Evolutionary conservation across 2,113 vertebrate genomes (phyloP).

Genomic region (Malaclemys terrapin): DNA sequence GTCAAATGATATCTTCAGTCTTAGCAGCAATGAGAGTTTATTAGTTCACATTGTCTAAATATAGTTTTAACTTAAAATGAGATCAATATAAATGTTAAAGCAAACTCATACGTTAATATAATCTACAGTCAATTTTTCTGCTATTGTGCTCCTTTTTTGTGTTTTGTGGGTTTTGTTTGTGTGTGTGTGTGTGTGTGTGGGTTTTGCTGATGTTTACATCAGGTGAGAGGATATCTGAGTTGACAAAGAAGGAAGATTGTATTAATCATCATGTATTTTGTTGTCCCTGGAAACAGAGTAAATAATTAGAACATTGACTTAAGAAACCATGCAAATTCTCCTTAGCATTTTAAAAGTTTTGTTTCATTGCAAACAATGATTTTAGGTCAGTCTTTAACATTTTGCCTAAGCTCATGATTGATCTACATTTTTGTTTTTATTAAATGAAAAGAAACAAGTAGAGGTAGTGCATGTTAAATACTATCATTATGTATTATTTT

Average conservation of each 20-base stretch:
- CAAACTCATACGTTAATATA: constrained; percentile 27
- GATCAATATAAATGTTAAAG: background rate
- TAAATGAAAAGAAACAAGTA: background rate
- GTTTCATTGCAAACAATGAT: background rate
- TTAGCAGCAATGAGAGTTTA: background rate
- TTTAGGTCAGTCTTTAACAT: background rate
- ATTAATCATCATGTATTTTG: constrained; percentile 53
- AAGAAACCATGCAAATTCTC: background rate
- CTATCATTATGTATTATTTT: background rate
- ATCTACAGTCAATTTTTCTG: background rate
- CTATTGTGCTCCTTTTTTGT: background rate
- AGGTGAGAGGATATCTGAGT: background rate
- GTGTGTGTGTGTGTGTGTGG: background rate
- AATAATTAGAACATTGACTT: constrained; percentile 5
- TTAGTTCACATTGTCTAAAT: constrained; percentile 13
- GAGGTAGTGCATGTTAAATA: background rate
- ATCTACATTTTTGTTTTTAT: background rate
- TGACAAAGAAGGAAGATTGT: background rate
- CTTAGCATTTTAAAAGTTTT: background rate
- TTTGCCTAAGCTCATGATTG: background rate
- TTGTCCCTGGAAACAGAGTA: constrained; percentile 23
- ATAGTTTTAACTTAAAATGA: constrained; percentile 17
- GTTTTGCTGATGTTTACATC: background rate
- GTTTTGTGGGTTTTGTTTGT: too few relatives aligned
- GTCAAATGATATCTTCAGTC: background rate